Conservation (phyloP, 2,888 invertebrate genomes). For the Ernsta delagoae region DNA sequence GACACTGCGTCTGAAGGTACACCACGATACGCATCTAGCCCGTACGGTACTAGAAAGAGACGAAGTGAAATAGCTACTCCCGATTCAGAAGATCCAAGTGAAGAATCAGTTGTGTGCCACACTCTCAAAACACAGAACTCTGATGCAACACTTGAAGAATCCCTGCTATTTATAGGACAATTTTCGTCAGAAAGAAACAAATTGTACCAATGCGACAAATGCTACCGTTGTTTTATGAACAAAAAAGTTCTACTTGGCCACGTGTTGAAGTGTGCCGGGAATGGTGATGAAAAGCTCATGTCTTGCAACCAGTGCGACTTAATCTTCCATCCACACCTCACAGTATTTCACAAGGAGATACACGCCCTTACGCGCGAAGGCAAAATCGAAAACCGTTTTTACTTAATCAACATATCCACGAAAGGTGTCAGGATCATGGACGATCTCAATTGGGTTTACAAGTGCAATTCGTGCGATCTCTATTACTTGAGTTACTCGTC, state of each 20-base stretch:
- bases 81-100: background rate
- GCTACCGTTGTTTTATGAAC: slow-evolving; percentile 18
- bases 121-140: background rate
- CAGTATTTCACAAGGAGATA: slow-evolving; percentile 11
- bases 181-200: slow-evolving; percentile 7
- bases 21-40: background rate
- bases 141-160: background rate
- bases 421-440: background rate
- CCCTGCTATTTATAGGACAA: background rate
- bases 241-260: slow-evolving; percentile 3
- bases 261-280: background rate
- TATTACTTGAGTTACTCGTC: slow-evolving; percentile 34
- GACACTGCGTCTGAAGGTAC: background rate
- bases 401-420: slow-evolving; percentile 1
- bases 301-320: slow-evolving; percentile 13
- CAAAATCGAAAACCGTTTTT: background rate
- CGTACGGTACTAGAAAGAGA: background rate
- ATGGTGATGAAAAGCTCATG: background rate
- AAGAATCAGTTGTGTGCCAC: too few relatives aligned
- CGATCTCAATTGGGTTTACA: slow-evolving; percentile 33
- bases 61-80: background rate
- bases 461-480: slow-evolving; percentile 44
- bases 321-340: slow-evolving; percentile 6
- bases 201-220: slow-evolving; percentile 20
- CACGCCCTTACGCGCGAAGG: background rate